Percentiles rank a stretch among this genome's conserved stretches.
Evolutionary conservation across 2,888 invertebrate genomes (phyloP).

Genomic region (Drosophila bunnanda): DNA sequence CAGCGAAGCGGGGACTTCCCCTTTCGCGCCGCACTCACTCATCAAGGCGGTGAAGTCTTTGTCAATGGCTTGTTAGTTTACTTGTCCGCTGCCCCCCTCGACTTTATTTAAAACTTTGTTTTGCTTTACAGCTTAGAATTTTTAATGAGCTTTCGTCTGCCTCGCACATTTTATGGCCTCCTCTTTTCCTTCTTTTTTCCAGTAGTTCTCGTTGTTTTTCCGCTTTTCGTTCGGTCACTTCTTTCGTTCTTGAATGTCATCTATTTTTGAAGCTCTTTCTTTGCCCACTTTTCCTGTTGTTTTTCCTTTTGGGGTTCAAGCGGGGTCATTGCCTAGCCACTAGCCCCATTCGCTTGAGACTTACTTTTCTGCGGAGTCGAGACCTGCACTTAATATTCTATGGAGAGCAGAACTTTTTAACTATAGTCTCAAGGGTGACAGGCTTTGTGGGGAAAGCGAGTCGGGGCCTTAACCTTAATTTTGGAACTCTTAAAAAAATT

Average conservation of each 20-base stretch:
- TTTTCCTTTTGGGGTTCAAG: conserved; percentile 32
- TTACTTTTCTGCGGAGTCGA: conserved; percentile 9
- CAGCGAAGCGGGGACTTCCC: not conserved
- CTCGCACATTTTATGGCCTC: conserved; percentile 34
- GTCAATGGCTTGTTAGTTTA: conserved; percentile 79
- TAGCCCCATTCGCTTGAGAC: conserved; percentile 39
- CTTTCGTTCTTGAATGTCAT: conserved; percentile 76
- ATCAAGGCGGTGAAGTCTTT: conserved; percentile 36
- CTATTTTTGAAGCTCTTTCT: conserved; percentile 52
- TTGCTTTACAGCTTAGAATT: conserved; percentile 79
- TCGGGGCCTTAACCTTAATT: not conserved
- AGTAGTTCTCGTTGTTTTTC: conserved; percentile 34
- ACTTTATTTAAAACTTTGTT: conserved; percentile 77
- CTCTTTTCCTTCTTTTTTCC: conserved; percentile 40
- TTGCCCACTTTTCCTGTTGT: conserved; percentile 24
- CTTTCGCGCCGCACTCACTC: conserved; percentile 45
- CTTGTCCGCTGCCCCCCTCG: conserved; percentile 52
- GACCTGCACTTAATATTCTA: conserved; percentile 7
- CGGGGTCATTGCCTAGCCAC: conserved; percentile 71
- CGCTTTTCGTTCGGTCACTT: conserved; percentile 46
- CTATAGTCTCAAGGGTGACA: not conserved
- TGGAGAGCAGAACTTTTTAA: conserved; percentile 17
- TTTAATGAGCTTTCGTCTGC: conserved; percentile 77
- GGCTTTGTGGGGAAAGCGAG: conserved; percentile 1
- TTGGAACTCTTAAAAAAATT: not conserved